Percentiles rank a stretch among this genome's conserved stretches.
Conservation (phyloP, 2,797 vertebrate species). For the Xenentodon cancila region DNA sequence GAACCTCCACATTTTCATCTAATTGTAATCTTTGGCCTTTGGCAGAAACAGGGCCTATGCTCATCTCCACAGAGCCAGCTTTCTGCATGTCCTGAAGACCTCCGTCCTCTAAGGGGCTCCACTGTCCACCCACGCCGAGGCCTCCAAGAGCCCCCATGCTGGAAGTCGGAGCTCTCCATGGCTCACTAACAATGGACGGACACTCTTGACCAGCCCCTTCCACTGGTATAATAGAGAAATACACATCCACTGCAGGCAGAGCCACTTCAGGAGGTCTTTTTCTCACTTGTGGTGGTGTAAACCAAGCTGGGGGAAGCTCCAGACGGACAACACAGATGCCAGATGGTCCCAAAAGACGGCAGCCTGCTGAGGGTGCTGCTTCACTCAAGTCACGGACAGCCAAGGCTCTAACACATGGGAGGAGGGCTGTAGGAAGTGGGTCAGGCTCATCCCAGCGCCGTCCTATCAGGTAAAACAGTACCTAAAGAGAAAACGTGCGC, state of each 20-base stretch:
- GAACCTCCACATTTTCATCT: constrained; percentile 88
- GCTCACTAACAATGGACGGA: constrained; percentile 78
- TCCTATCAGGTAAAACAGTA: constrained; percentile 90
- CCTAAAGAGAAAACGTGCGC: constrained; percentile 64
- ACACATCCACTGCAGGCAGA: constrained; percentile 88
- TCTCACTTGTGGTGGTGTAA: constrained; percentile 83
- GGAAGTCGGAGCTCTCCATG: constrained; percentile 78
- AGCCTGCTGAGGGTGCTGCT: constrained; percentile 83
- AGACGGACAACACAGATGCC: constrained; percentile 95
- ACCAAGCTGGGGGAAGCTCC: constrained; percentile 90
- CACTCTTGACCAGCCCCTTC: constrained; percentile 83
- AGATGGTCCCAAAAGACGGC: constrained; percentile 84
- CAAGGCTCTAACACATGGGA: constrained; percentile 90
- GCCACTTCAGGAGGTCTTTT: constrained; percentile 75
- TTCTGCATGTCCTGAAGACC: constrained; percentile 83
- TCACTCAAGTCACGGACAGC: constrained; percentile 88
- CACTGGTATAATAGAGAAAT: constrained; percentile 85
- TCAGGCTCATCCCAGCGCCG: constrained; percentile 87
- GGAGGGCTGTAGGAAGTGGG: constrained; percentile 64
- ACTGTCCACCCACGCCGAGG: constrained; percentile 63
- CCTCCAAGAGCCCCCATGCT: constrained; percentile 64
- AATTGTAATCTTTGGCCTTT: constrained; percentile 83
- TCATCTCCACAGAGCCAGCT: constrained; percentile 88
- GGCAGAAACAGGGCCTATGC: constrained; percentile 80
- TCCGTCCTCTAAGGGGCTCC: constrained; percentile 77